Base-by-base conservation (phyloP, 1,140 invertebrate species). In the Lasioglossum albipes region DNA sequence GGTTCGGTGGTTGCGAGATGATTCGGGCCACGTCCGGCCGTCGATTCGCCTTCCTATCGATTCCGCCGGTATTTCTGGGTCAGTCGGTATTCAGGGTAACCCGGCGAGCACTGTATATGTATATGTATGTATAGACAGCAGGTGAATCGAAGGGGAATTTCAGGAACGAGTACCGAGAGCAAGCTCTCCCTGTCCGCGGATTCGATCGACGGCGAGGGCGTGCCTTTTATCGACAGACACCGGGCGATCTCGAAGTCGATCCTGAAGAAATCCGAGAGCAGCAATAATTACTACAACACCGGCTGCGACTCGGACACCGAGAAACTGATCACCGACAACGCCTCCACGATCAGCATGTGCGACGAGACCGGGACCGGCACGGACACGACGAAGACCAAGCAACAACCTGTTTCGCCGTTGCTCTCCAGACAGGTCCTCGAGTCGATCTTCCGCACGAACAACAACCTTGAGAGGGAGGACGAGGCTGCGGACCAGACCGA, bases 291-390 rank as follows among this genome's bases (percentile, higher is more conserved):
- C 77, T 93, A 93, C 81, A 90, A 84, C 84, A 91, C 87, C 76
- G 91, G 91, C 91, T 84, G 91, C 94, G 96, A 92, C 90, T 96
- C 96, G 41, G 97, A 97, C 91, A 97, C 96, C 75, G 96, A 97
- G 91, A 95, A 96, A 84, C 94, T 97, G 52, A 95, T 97, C 80
- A 94, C 95, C 13, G 96, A 96, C 88, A 95, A 94, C 82, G 91
- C 94, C 76, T 95, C 94, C 49, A 91, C 92, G 41, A 91, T 92
- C 22, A 93, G 91, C 67, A 90, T 92, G 45, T 94, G 92, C 65
- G 94, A 94, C 88, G 93, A 93, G 81, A 92, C 89, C 16, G 90
- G 85, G 78, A 77, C 84, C 74, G 85, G 92, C 81, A 93, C 91
- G 10, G 93, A 94, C 31, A 92, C 89, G 31, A 90, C 90, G 78